Evolutionary conservation across 2,888 invertebrate species (phyloP), one percentile per base, ranked within the genome.

Genomic region (Apamea crenata): DNA sequence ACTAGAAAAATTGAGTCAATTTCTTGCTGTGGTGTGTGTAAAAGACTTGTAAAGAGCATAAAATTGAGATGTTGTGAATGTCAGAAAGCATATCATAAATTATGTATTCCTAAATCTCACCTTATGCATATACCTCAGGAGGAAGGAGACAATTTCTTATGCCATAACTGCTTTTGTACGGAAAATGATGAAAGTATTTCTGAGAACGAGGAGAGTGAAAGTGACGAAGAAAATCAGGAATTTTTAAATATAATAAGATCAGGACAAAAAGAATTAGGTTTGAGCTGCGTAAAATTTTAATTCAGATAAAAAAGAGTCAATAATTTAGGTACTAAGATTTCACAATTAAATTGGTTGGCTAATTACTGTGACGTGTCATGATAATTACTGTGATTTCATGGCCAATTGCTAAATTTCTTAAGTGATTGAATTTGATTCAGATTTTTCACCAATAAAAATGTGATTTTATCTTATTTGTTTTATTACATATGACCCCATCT

Each of bases 161-260:
- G 77, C 63, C 66, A 77, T 59, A 59, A 73, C 68, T 69, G 73
- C 56, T 71, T 77, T 71, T 65, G 40, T 77, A 77, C 70, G 66
- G 70, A 65, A 77, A 70, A 70, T 71, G 36, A 77, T 70, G 70
- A 77, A 53, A 77, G 71, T 68, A 68, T 61, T 66, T 74, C 74
- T 66, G 36, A 66, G 66, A 66, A 77, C 65, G 50, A 70, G 70
- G 44, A 71, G 14, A 77, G 78, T 67, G 70, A 66, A 76, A 77
- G 44, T 61, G 65, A 74, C 69, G 76, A 77, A 70, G 70, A 77
- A 53, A 65, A 70, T 70, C 25, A 65, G 21, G 67, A 68, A 16
- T 25, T 53, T 70, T 70, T 36, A 36, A 50, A 32, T 50, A 32
- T 70, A 53, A 70, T 36, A 70, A 70, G 32, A 70, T 53, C 53